phyloP scores from a whole-genome alignment of 2,888 invertebrate species.

The Mesochorus sp. region DNA sequence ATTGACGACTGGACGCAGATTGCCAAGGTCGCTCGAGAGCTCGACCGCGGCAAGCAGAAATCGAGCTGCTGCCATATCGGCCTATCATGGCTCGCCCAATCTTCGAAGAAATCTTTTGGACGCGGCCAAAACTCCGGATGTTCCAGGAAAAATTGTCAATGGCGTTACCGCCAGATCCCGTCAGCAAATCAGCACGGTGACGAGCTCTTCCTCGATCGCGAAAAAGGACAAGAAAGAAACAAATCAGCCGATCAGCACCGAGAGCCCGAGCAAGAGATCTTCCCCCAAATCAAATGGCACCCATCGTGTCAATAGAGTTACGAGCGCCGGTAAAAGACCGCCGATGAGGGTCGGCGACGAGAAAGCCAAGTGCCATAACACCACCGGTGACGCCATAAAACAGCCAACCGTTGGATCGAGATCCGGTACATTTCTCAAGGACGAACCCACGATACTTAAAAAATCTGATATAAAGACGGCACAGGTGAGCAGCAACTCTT shows the following conservation, averaged over 20 bases:
- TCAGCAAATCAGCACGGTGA: slow-evolving; percentile 59
- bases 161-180: slow-evolving; percentile 62
- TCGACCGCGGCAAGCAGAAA: slow-evolving; percentile 80
- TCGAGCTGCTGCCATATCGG: slow-evolving; percentile 74
- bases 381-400: slow-evolving; percentile 72
- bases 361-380: slow-evolving; percentile 75
- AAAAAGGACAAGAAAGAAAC: slow-evolving; percentile 71
- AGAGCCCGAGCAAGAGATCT: slow-evolving; percentile 76
- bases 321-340: slow-evolving; percentile 63
- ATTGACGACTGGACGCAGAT: slow-evolving; percentile 69
- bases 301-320: slow-evolving; percentile 65
- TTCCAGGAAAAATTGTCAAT: slow-evolving; percentile 74
- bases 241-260: slow-evolving; percentile 73
- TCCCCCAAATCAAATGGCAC: slow-evolving; percentile 76
- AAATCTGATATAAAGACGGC: slow-evolving; percentile 80
- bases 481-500: slow-evolving; percentile 75
- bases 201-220: background rate
- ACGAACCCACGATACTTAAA: slow-evolving; percentile 87
- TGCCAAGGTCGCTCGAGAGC: slow-evolving; percentile 76
- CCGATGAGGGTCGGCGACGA: slow-evolving; percentile 69
- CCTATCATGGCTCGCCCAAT: slow-evolving; percentile 81
- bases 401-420: slow-evolving; percentile 83
- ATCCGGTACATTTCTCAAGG: slow-evolving; percentile 89
- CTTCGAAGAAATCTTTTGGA: slow-evolving; percentile 83
- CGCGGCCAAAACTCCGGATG: slow-evolving; percentile 84